These are phyloP conservation scores for Gobio gobio DNA, from an alignment of 2,113 vertebrate species.

Conservation along the genomic window DNA sequence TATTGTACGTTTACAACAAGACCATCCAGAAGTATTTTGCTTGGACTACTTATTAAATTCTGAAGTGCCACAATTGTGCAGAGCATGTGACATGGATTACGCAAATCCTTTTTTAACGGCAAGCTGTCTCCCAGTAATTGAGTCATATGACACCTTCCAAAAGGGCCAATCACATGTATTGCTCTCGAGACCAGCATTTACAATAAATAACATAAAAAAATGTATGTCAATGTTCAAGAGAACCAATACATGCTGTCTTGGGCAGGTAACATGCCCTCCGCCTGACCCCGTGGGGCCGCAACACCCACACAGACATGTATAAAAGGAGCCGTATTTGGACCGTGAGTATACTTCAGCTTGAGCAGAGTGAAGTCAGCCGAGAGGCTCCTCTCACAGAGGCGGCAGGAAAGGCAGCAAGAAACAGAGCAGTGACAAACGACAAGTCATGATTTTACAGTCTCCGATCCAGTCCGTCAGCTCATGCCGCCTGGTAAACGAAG, in stretches of 20 bases:
- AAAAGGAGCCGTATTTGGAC: not conserved
- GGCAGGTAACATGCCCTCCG: conserved; percentile 22
- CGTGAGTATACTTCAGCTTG: not conserved
- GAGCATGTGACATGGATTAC: not conserved
- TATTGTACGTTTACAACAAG: not conserved
- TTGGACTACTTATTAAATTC: not conserved
- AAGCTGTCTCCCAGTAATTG: not conserved
- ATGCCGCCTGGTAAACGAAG: not conserved
- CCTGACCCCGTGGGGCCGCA: not conserved
- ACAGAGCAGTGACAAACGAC: conserved; percentile 17
- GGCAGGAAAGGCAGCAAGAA: not conserved
- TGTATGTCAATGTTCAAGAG: not conserved
- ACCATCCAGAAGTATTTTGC: not conserved
- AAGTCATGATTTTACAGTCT: conserved; percentile 13
- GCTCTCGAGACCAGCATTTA: not conserved
- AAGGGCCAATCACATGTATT: conserved; percentile 1
- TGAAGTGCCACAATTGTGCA: not conserved
- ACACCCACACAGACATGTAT: not conserved
- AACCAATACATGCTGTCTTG: not conserved
- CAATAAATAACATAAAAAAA: conserved; percentile 17
- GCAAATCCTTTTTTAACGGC: not conserved
- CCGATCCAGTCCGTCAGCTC: not conserved
- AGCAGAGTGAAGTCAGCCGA: not conserved
- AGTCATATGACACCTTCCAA: not conserved
- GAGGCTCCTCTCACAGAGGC: not conserved